These are phyloP conservation scores for Lasioglossum malachurum DNA, from an alignment of 2,888 invertebrate genomes.

Conservation along the genomic window DNA sequence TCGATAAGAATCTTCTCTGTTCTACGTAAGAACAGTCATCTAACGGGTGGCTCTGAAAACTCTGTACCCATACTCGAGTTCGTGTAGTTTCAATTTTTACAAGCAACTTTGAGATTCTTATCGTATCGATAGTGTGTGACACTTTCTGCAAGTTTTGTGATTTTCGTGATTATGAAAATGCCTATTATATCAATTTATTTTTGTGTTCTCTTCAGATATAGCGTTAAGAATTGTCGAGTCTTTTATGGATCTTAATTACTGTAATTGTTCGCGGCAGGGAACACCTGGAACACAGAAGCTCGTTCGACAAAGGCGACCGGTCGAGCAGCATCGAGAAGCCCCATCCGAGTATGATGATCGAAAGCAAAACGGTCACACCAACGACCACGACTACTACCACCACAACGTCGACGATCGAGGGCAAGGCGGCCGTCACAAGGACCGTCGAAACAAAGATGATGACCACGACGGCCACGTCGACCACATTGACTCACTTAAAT, in stretches of 20 bases:
- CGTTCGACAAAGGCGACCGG: conserved; percentile 76
- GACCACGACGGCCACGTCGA: conserved; percentile 84
- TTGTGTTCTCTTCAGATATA: too few relatives aligned
- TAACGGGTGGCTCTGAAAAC: background rate
- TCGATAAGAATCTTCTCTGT: background rate
- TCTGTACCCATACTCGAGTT: background rate
- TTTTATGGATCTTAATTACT: background rate
- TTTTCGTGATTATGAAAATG: too few relatives aligned
- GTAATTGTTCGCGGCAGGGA: conserved; percentile 71
- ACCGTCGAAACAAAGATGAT: conserved; percentile 76
- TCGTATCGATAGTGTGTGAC: background rate
- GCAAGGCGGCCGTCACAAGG: conserved; percentile 72
- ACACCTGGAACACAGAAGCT: conserved; percentile 78
- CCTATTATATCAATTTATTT: too few relatives aligned
- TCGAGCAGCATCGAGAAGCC: conserved; percentile 69
- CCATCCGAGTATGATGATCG: conserved; percentile 54
- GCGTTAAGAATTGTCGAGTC: too few relatives aligned
- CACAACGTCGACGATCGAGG: conserved; percentile 81
- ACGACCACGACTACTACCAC: conserved; percentile 83
- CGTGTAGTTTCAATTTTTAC: background rate
- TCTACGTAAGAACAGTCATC: background rate
- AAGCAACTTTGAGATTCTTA: background rate
- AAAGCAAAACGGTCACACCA: conserved; percentile 82
- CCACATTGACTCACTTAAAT: conserved; percentile 65
- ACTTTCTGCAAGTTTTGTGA: background rate